Evolutionary conservation across 2,113 vertebrate species (phyloP).

Genomic region (Scytalopus superciliaris): DNA sequence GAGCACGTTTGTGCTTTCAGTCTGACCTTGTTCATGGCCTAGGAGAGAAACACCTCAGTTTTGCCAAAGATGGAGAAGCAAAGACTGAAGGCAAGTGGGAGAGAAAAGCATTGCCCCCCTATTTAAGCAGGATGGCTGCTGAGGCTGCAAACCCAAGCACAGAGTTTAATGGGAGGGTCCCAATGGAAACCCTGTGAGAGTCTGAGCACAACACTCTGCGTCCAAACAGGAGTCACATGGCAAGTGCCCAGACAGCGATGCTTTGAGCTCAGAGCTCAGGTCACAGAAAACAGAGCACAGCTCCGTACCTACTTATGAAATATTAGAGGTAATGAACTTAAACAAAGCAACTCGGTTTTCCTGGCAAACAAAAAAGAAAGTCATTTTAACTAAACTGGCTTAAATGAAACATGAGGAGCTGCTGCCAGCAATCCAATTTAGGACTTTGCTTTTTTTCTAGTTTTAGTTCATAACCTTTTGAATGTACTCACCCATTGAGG

Average conservation of each 20-base stretch:
- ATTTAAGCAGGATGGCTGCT: neutral
- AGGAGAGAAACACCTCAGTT: neutral
- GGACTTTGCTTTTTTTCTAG: neutral
- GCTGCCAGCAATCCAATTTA: conserved; percentile 40
- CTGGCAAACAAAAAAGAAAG: conserved; percentile 31
- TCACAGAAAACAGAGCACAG: neutral
- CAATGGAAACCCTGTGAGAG: neutral
- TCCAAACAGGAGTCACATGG: neutral
- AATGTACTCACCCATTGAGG: neutral
- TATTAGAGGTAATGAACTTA: neutral
- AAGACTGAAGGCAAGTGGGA: neutral
- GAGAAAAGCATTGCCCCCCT: neutral
- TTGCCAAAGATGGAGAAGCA: neutral
- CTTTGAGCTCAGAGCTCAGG: neutral
- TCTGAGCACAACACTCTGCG: neutral
- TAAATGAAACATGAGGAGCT: neutral
- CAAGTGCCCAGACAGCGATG: neutral
- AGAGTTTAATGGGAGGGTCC: neutral
- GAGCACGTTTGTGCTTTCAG: neutral
- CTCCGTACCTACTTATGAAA: neutral
- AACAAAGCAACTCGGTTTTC: conserved; percentile 13
- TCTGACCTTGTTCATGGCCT: neutral
- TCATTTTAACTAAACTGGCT: neutral
- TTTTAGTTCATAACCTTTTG: neutral
- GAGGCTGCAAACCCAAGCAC: neutral